Evolutionary conservation across 1,140 invertebrate species (phyloP).

Genomic region (Drosophila lacertosa): DNA sequence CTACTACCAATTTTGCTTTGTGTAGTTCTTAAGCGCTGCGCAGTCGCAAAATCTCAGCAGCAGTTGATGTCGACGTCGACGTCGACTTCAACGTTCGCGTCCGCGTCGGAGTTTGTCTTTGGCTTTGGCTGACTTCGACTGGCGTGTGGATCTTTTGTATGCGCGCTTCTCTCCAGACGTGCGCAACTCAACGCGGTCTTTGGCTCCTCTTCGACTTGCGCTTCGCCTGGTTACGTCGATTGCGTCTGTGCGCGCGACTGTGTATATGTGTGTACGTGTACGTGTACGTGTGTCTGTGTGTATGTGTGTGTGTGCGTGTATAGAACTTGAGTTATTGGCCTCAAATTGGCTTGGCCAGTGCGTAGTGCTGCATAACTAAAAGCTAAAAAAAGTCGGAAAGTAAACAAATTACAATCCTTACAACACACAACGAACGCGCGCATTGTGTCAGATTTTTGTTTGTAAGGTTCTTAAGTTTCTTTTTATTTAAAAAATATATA

Average conservation of each 20-base stretch:
- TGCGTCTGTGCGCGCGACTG: slow-evolving; percentile 19
- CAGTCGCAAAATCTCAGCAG: slow-evolving; percentile 50
- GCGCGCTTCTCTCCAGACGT: slow-evolving; percentile 73
- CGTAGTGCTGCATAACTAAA: slow-evolving; percentile 22
- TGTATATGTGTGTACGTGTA: slow-evolving; percentile 16
- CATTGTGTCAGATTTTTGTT: not conserved
- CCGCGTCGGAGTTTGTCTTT: slow-evolving; percentile 54
- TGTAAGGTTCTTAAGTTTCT: slow-evolving; percentile 9
- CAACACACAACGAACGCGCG: not conserved
- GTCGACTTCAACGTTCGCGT: slow-evolving; percentile 11
- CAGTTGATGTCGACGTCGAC: not conserved
- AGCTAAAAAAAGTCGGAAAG: slow-evolving; percentile 10
- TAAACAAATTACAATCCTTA: slow-evolving; percentile 21
- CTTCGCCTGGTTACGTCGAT: slow-evolving; percentile 47
- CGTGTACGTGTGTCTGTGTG: slow-evolving; percentile 10
- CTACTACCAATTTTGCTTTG: slow-evolving; percentile 67
- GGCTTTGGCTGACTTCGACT: slow-evolving; percentile 56
- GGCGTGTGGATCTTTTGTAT: slow-evolving; percentile 75
- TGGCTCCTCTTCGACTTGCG: slow-evolving; percentile 47
- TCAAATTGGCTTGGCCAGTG: slow-evolving; percentile 43
- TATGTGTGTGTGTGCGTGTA: slow-evolving; percentile 24
- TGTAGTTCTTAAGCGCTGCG: slow-evolving; percentile 61
- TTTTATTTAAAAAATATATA: slow-evolving; percentile 14
- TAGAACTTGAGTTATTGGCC: slow-evolving; percentile 57
- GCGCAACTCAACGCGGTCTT: slow-evolving; percentile 78